Evolutionary conservation across 2,113 vertebrate species (phyloP).

Genomic region (Lampris incognitus): DNA sequence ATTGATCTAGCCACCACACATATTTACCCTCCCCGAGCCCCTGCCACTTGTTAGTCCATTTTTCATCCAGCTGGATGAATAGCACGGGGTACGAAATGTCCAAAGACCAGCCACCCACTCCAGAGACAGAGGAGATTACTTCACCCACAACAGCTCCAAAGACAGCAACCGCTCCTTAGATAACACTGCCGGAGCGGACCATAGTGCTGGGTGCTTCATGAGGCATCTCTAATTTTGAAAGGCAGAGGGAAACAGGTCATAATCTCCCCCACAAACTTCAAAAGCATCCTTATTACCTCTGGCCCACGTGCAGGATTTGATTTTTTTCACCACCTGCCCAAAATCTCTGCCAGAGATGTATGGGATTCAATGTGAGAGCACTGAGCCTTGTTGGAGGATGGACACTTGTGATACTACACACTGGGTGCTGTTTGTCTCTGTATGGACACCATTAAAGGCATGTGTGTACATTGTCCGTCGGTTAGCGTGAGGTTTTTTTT

Average conservation of each 20-base stretch:
- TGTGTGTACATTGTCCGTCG: slow-evolving; percentile 73
- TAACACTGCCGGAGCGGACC: slow-evolving; percentile 47
- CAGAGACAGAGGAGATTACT: slow-evolving; percentile 57
- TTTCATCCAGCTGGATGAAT: slow-evolving; percentile 56
- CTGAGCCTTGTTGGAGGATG: slow-evolving; percentile 38
- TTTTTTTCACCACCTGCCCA: slow-evolving; percentile 33
- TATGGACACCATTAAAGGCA: slow-evolving; percentile 71
- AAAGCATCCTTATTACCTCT: slow-evolving; percentile 53
- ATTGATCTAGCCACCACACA: slow-evolving; percentile 52
- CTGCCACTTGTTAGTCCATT: slow-evolving; percentile 44
- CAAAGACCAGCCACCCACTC: slow-evolving; percentile 71
- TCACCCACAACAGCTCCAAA: slow-evolving; percentile 44
- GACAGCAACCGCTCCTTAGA: slow-evolving; percentile 46
- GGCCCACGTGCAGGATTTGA: slow-evolving; percentile 51
- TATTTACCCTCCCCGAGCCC: slow-evolving; percentile 52
- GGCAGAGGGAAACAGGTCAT: slow-evolving; percentile 35
- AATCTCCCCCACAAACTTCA: slow-evolving; percentile 48
- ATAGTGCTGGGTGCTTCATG: slow-evolving; percentile 22
- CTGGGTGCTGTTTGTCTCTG: slow-evolving; percentile 66
- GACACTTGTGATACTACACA: slow-evolving; percentile 56
- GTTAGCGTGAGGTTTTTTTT: slow-evolving; percentile 64
- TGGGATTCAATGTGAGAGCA: slow-evolving; percentile 35
- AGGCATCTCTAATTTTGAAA: slow-evolving; percentile 40
- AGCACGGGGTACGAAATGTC: slow-evolving; percentile 57
- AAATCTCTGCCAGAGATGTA: slow-evolving; percentile 37